Evolutionary conservation across 1,140 invertebrate species (phyloP).

Genomic region (Pseudoatta argentina): DNA sequence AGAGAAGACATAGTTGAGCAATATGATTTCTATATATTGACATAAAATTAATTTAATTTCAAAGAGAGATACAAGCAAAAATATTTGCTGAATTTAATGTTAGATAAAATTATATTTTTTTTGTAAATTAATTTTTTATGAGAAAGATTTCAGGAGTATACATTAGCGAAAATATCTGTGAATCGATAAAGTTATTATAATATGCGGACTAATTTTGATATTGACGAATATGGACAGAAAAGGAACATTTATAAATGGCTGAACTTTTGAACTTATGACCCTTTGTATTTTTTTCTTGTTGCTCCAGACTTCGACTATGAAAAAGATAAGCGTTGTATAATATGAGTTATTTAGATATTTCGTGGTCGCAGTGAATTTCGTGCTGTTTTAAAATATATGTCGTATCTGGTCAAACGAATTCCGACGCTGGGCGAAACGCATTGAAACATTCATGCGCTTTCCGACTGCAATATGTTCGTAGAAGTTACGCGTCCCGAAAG

Average conservation of each 20-base stretch:
- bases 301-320: background rate
- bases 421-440: background rate
- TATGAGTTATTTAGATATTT: constrained; percentile 70
- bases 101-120: background rate
- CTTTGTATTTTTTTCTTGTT: constrained; percentile 13
- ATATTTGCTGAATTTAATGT: background rate
- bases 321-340: constrained; percentile 52
- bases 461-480: constrained; percentile 29
- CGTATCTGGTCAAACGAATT: constrained; percentile 24
- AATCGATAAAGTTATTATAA: background rate
- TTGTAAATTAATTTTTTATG: background rate
- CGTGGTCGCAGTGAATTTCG: constrained; percentile 30
- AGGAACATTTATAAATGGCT: constrained; percentile 52
- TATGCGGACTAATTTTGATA: constrained; percentile 13
- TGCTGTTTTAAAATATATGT: constrained; percentile 31
- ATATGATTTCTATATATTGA: background rate
- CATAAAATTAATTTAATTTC: background rate
- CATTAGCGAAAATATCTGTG: constrained; percentile 12
- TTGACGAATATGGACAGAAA: constrained; percentile 36
- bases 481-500: constrained; percentile 24
- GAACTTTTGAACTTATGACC: constrained; percentile 81
- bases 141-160: background rate
- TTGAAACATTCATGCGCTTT: constrained; percentile 60
- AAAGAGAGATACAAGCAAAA: background rate
- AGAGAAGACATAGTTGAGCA: background rate